Evolutionary conservation across 2,113 vertebrate species (phyloP).

Genomic region (Pipa parva): DNA sequence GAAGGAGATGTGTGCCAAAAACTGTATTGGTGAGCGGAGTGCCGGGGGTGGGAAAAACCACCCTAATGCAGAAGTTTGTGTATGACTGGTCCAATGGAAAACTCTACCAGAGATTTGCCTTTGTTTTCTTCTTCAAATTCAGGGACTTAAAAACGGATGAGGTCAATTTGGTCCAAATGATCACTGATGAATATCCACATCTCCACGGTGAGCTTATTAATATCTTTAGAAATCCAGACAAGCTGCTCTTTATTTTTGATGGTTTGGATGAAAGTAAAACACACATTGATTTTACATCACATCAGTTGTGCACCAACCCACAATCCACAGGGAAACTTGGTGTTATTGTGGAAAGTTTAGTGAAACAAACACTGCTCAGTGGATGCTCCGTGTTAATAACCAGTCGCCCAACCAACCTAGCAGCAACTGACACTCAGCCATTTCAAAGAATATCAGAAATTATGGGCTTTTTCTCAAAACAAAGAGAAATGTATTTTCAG

Average conservation of each 20-base stretch:
- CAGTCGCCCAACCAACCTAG: slow-evolving; percentile 29
- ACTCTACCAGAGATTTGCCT: slow-evolving; percentile 37
- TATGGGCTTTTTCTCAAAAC: slow-evolving; percentile 57
- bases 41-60: slow-evolving; percentile 52
- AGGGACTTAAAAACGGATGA: slow-evolving; percentile 38
- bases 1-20: not conserved
- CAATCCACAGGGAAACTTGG: slow-evolving; percentile 33
- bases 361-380: slow-evolving; percentile 48
- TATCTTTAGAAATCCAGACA: slow-evolving; percentile 49
- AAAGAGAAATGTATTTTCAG: slow-evolving; percentile 55
- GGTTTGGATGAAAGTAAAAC: slow-evolving; percentile 53
- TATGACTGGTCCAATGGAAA: slow-evolving; percentile 3
- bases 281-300: slow-evolving; percentile 40
- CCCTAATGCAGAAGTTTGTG: slow-evolving; percentile 47
- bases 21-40: slow-evolving; percentile 12
- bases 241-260: slow-evolving; percentile 64
- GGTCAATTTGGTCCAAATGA: slow-evolving; percentile 46
- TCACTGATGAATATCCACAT: slow-evolving; percentile 39
- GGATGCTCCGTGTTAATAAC: slow-evolving; percentile 57
- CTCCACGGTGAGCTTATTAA: slow-evolving; percentile 17
- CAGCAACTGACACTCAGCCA: slow-evolving; percentile 22
- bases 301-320: slow-evolving; percentile 42
- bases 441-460: slow-evolving; percentile 44
- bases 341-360: slow-evolving; percentile 56
- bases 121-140: slow-evolving; percentile 54